Evolutionary conservation across 2,113 vertebrate species (phyloP).

Genomic region (Trogon surrucura): DNA sequence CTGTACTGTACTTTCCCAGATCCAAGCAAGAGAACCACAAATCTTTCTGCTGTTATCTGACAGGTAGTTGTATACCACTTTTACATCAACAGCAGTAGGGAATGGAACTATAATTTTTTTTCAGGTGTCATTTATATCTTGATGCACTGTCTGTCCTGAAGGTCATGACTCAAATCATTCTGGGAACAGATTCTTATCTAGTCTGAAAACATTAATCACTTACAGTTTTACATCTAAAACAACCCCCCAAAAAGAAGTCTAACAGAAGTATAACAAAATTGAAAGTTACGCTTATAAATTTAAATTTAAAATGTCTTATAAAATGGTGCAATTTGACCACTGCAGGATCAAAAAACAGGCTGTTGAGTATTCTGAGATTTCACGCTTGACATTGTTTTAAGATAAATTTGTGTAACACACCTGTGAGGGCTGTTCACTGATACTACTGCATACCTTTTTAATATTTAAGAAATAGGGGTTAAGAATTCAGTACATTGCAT

Average conservation of each 20-base stretch:
- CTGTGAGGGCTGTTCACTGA: not conserved
- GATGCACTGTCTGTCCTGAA: constrained; percentile 7
- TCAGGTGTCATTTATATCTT: not conserved
- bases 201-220: not conserved
- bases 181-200: not conserved
- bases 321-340: not conserved
- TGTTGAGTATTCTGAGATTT: not conserved
- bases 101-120: not conserved
- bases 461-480: not conserved
- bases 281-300: not conserved
- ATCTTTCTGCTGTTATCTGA: constrained; percentile 31
- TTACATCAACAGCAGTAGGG: constrained; percentile 2
- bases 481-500: not conserved
- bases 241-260: not conserved
- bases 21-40: not conserved
- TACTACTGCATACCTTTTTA: not conserved
- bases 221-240: not conserved
- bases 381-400: not conserved
- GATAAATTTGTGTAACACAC: not conserved
- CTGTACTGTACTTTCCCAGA: not conserved
- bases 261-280: not conserved
- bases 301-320: not conserved
- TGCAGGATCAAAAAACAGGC: not conserved
- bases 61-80: not conserved
- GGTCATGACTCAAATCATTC: constrained; percentile 9